Base-by-base conservation (phyloP, 2,797 vertebrate species). In the Ambastaia sidthimunki region DNA sequence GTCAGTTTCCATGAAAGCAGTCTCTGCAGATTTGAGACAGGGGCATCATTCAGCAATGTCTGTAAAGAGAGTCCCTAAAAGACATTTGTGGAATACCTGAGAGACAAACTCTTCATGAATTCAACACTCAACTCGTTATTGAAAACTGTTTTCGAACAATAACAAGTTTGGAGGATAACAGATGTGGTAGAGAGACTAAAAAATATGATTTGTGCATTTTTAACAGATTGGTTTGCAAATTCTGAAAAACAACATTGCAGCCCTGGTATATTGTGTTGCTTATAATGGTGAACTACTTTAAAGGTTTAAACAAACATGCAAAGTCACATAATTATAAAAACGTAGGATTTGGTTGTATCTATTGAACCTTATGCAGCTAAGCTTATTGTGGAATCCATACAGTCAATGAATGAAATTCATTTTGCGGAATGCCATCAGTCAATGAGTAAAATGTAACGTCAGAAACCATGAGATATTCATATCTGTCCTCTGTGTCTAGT, bases 41-140 rank as follows among this genome's bases (percentile, higher is more conserved):
- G 82, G 77, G 85, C 62, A 81, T 85, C 70, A 86, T 89, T 87
- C 81, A 79, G 76, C 65, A 52, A 21, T 71, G 85, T 85, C 86
- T 80, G 60, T 83, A 82, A 80, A 10, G 52, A 63, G 67, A 69
- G 74, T 57, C 34, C 81, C 82, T 82, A 69, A 62, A 74, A 81
- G 74, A 71, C 76, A 76, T 85, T 85, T 86, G 67, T 57, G 69
- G 23, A 82, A 83, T 54, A 80, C 59, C 66, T 47, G 66, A 25
- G 71, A 80, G 80, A 84, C 65, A 74, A 86, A 80, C 83, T 76
- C 71, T 79, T 72, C 84, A 80, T 74, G 48, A 84, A 79, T 55
- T 71, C 70, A 82, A 80, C 75, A 71, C 81, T 31, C 63, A 60
- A 48, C 52, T 21, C 21, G 23, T 55, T 57, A 50, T 72, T 84